Conservation (phyloP, 64 coral and sea anemone genomes). For the Actinia equina region DNA sequence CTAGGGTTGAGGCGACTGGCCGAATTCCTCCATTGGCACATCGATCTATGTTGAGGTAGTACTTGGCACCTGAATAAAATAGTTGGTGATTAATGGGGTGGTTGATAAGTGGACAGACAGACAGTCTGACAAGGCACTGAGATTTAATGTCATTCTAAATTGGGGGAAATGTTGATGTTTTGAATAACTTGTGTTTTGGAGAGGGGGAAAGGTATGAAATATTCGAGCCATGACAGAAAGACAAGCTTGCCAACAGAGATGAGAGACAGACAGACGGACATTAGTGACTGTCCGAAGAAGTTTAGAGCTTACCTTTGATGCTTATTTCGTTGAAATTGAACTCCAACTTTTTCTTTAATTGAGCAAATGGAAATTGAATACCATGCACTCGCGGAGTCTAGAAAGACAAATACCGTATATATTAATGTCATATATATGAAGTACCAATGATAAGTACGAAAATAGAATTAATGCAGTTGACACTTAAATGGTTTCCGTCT, state of each 20-base stretch:
- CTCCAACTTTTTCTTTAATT: conserved; percentile 53
- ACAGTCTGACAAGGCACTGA: too few species aligned
- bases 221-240: too few species aligned
- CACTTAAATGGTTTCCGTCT: background rate
- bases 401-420: background rate
- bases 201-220: too few species aligned
- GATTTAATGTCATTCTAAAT: too few species aligned
- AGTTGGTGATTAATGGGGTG: background rate
- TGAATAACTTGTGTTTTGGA: too few species aligned
- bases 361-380: conserved; percentile 31
- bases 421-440: background rate
- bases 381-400: conserved; percentile 53
- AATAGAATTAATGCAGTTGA: background rate
- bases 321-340: conserved; percentile 39
- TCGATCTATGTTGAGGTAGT: conserved; percentile 59
- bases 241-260: too few species aligned
- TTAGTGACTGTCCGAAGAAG: too few species aligned
- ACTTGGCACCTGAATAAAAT: conserved; percentile 34
- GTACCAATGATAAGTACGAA: background rate
- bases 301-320: conserved; percentile 25
- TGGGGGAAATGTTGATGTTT: too few species aligned
- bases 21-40: conserved; percentile 67
- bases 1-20: conserved; percentile 46
- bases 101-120: background rate
- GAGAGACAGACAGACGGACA: background rate